Evolutionary conservation across 30 jellyfish, hydroid and myxozoan genomes (phyloP), one percentile per base, ranked within the genome.

Genomic region (Haliclystus octoradiatus): DNA sequence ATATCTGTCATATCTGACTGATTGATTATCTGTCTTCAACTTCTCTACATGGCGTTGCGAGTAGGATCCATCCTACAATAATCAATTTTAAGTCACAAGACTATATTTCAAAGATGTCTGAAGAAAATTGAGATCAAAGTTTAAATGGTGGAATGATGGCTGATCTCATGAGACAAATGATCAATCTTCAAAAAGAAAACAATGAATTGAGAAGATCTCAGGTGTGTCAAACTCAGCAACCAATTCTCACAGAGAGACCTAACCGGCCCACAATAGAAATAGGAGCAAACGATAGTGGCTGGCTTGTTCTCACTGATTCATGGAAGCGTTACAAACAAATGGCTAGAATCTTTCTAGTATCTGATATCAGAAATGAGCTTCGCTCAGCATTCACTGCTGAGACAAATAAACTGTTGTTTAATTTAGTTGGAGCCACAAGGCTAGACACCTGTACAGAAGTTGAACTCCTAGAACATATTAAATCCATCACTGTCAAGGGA

Each of bases 261-360:
- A 26, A 53, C 30, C 13, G 68, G 12, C 68, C 68, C 12, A 24
- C 24, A 5, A 53, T 53, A 12, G 30, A 53, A 12, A 5, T 53
- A 24, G 30, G 30, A 4, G 30, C 68, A 7, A 26, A 24, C 68
- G 68, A 53, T 13, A n/a, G 68, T 13, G 68, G 24, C 26, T 53
- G 68, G 68, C 26, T 7, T 5, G 65, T 64, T 29, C 13, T 64
- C 29, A 12, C 65, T 19, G 74, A 64, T 26, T 60, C 85, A 9
- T 74, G 84, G 85, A 2, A 3, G 14, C 9, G 75, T 3, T 74
- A 74, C 50, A 74, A 74, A 66, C 14, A 63, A 23, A 74, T 74
- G 83, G 73, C 82, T 24, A 2, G 57, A 23, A 22, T 74, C 2
- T 1, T 30, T 29, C 30, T 19, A 29, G 57, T 62, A 3, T 15